Evolutionary conservation across 2,888 invertebrate genomes (phyloP).

Genomic region (Lepidocyrtinus sp.): DNA sequence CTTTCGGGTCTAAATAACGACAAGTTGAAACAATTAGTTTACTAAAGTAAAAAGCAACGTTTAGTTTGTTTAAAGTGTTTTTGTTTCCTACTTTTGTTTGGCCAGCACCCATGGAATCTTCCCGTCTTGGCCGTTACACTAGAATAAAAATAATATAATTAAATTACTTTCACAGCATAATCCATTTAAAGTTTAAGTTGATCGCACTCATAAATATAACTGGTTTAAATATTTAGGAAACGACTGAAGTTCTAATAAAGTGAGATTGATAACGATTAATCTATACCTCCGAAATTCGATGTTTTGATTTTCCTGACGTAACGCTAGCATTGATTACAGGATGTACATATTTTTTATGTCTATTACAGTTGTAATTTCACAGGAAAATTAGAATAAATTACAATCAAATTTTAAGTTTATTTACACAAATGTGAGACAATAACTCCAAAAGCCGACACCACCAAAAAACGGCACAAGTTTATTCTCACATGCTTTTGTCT

Average conservation of each 20-base stretch:
- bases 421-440: slow-evolving; percentile 27
- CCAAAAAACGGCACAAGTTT: slow-evolving; percentile 8
- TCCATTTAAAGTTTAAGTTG: no score
- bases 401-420: no score
- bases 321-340: slow-evolving; percentile 33
- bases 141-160: slow-evolving; percentile 24
- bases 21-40: background rate
- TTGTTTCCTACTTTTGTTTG: slow-evolving; percentile 52
- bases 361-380: slow-evolving; percentile 24
- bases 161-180: no score
- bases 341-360: slow-evolving; percentile 25
- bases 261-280: no score
- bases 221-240: no score
- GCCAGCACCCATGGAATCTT: slow-evolving; percentile 58
- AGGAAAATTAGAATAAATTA: no score
- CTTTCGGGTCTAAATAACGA: slow-evolving; percentile 39
- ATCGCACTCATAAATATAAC: no score
- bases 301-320: slow-evolving; percentile 26
- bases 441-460: slow-evolving; percentile 49
- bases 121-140: slow-evolving; percentile 24
- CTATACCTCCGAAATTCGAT: slow-evolving; percentile 27
- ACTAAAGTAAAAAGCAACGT: background rate
- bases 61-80: no score
- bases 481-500: slow-evolving; percentile 45
- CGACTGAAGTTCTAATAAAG: no score